Conservation (phyloP, 2,113 vertebrate genomes). For the Apteryx mantelli region DNA sequence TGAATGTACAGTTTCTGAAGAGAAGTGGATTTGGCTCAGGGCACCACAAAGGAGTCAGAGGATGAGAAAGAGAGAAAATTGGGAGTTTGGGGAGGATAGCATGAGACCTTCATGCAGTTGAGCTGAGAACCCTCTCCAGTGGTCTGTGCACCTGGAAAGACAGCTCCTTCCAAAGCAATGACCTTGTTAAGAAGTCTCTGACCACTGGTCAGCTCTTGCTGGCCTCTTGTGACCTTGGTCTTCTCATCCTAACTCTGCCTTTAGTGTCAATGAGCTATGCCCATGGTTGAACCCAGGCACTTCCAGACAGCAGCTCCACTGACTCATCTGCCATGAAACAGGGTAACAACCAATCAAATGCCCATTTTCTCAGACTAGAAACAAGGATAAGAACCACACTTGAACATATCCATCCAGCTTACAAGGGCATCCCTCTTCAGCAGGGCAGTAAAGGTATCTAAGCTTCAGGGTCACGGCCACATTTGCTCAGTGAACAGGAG, state of each 20-base stretch:
- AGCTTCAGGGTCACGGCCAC: neutral
- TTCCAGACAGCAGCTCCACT: neutral
- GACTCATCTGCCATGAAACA: neutral
- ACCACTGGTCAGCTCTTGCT: fast-evolving
- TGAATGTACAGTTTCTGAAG: fast-evolving
- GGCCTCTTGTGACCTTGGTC: too few species aligned
- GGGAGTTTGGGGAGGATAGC: neutral
- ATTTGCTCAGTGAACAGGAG: neutral
- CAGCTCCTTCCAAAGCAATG: neutral
- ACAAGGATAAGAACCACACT: neutral
- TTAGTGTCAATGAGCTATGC: fast-evolving
- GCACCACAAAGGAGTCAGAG: neutral
- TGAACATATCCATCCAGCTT: neutral
- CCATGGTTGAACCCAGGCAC: neutral
- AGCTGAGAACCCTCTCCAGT: neutral
- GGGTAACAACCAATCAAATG: neutral
- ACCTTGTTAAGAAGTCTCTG: neutral
- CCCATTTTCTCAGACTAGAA: neutral
- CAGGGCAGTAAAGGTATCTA: neutral
- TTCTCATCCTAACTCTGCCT: neutral
- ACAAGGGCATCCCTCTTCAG: neutral
- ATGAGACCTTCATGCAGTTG: neutral
- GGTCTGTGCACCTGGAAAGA: neutral
- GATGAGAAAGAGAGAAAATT: neutral
- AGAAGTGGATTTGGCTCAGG: fast-evolving